A percentile compares a stretch with the other conserved stretches of the same genome.
These are phyloP conservation scores for Drosophila pullipes DNA, from an alignment of 2,888 invertebrate species.

Conservation along the genomic window DNA sequence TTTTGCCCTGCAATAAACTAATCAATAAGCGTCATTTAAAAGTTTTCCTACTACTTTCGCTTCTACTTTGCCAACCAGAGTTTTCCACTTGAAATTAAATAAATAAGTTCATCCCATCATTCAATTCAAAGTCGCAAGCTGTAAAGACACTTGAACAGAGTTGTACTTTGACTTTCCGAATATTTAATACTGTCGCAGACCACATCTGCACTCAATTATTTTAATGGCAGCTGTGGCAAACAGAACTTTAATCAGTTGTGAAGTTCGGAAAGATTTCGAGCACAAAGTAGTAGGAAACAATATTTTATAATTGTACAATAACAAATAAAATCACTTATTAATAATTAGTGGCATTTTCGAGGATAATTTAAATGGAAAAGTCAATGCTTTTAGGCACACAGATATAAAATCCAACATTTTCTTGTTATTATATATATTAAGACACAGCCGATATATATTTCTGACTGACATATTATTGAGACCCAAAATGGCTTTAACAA, in stretches of 20 bases:
- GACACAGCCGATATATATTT: not conserved
- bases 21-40: slow-evolving; percentile 66
- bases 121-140: slow-evolving; percentile 16
- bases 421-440: not conserved
- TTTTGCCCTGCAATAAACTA: slow-evolving; percentile 43
- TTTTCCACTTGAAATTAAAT: slow-evolving; percentile 48
- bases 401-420: not conserved
- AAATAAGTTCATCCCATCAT: slow-evolving; percentile 29
- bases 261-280: not conserved
- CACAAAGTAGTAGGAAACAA: not conserved
- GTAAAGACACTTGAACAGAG: not conserved
- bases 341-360: not conserved
- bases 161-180: not conserved
- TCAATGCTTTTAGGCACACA: not conserved
- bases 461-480: not conserved
- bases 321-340: not conserved
- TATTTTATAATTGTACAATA: not conserved
- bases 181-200: not conserved
- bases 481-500: not conserved
- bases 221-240: not conserved
- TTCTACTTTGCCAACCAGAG: slow-evolving; percentile 23
- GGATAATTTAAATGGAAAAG: not conserved
- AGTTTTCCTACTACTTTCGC: slow-evolving; percentile 41
- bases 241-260: not conserved
- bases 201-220: not conserved